A percentile compares a stretch with the other conserved stretches of the same genome.
phyloP scores from a whole-genome alignment of 1,140 invertebrate genomes.

The Heliconius hewitsoni region DNA sequence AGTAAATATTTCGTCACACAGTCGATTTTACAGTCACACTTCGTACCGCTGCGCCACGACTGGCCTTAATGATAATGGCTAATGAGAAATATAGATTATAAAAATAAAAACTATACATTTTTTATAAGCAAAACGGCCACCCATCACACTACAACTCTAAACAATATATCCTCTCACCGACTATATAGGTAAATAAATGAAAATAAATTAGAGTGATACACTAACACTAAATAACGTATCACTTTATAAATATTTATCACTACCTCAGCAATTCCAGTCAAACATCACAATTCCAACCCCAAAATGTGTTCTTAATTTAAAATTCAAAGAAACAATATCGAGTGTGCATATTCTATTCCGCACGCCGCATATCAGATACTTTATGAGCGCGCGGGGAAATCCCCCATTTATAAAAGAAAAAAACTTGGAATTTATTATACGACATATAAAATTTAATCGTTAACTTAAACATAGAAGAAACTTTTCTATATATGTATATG shows the following conservation, averaged over 20 bases:
- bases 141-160: too few relatives aligned
- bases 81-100: too few relatives aligned
- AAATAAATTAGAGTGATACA: neutral
- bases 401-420: constrained; percentile 56
- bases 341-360: constrained; percentile 64
- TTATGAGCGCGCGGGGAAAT: constrained; percentile 71
- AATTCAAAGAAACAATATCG: constrained; percentile 78
- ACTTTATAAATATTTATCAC: constrained; percentile 1
- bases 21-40: too few relatives aligned
- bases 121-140: too few relatives aligned
- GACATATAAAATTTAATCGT: constrained; percentile 18
- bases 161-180: too few relatives aligned
- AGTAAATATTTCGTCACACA: too few relatives aligned
- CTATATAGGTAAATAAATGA: too few relatives aligned
- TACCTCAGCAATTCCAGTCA: constrained; percentile 10
- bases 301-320: constrained; percentile 48
- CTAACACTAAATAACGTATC: neutral
- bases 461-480: neutral
- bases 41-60: too few relatives aligned
- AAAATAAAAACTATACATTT: too few relatives aligned
- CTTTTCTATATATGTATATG: too few relatives aligned
- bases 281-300: constrained; percentile 8
- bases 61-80: too few relatives aligned
- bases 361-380: constrained; percentile 60
- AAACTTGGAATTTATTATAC: constrained; percentile 55